These are phyloP conservation scores for Cephalotes varians DNA, from an alignment of 2,888 invertebrate genomes.

Conservation along the genomic window DNA sequence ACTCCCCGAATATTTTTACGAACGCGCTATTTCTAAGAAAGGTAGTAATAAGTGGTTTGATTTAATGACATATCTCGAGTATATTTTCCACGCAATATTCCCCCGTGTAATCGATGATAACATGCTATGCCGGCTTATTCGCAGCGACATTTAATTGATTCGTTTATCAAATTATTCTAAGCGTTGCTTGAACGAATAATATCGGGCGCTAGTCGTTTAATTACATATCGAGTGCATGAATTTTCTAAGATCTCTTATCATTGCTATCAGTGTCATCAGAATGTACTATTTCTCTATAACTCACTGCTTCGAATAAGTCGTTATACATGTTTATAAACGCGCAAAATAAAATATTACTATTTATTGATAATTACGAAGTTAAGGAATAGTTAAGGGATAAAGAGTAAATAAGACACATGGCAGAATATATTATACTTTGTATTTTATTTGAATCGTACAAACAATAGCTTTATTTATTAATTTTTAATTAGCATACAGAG, in stretches of 20 bases:
- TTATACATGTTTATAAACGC: neutral
- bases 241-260: conserved; percentile 1
- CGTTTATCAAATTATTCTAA: conserved; percentile 50
- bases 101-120: conserved; percentile 38
- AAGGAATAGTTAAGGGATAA: neutral
- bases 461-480: neutral
- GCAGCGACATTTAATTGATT: conserved; percentile 42
- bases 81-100: conserved; percentile 21
- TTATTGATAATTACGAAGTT: neutral
- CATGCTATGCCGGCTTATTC: conserved; percentile 18
- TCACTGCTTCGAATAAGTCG: conserved; percentile 9
- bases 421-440: neutral
- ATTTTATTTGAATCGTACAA: neutral
- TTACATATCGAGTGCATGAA: neutral
- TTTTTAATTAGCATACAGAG: neutral
- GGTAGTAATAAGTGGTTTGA: conserved; percentile 29
- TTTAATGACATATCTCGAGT: conserved; percentile 43
- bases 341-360: neutral
- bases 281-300: neutral
- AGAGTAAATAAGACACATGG: neutral
- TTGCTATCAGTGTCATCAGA: neutral
- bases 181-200: conserved; percentile 32
- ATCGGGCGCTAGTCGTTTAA: conserved; percentile 40
- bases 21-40: conserved; percentile 33
- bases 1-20: conserved; percentile 32